phyloP scores from a whole-genome alignment of 2,113 vertebrate species.

The Urocynchramus pylzowi region DNA sequence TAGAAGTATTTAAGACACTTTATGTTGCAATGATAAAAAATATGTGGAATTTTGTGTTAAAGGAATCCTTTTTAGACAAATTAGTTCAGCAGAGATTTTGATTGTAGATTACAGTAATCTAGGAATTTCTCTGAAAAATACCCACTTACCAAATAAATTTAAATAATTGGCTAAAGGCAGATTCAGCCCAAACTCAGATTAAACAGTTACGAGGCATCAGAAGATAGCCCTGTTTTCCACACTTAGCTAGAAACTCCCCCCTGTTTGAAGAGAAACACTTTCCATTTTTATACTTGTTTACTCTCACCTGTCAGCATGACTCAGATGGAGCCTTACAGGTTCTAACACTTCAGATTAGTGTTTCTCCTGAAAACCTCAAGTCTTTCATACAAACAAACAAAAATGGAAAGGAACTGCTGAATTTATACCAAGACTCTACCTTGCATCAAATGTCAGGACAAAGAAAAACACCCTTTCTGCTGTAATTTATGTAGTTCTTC shows the following conservation, averaged over 20 bases:
- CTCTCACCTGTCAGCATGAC: conserved; percentile 11
- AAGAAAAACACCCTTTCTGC: neutral
- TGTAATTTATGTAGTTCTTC: neutral
- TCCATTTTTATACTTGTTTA: conserved; percentile 27
- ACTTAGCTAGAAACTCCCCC: neutral
- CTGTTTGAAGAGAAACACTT: neutral
- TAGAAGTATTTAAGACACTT: neutral
- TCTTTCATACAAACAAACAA: neutral
- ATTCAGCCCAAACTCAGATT: neutral
- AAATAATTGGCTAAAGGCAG: neutral
- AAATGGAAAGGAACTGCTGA: neutral
- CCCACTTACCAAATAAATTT: neutral
- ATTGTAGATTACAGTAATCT: neutral
- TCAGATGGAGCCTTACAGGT: neutral
- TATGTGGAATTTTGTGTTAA: neutral
- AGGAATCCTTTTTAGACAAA: neutral
- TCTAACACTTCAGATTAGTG: conserved; percentile 1
- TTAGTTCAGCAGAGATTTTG: neutral
- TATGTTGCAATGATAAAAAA: neutral
- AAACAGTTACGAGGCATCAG: neutral
- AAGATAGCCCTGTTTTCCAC: neutral
- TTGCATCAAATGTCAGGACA: neutral
- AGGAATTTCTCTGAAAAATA: neutral
- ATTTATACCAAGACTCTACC: neutral
- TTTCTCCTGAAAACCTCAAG: neutral